Percentiles rank a stretch among this genome's conserved stretches.
phyloP scores from a whole-genome alignment of 2,797 vertebrate species.

The Columba guinea region DNA sequence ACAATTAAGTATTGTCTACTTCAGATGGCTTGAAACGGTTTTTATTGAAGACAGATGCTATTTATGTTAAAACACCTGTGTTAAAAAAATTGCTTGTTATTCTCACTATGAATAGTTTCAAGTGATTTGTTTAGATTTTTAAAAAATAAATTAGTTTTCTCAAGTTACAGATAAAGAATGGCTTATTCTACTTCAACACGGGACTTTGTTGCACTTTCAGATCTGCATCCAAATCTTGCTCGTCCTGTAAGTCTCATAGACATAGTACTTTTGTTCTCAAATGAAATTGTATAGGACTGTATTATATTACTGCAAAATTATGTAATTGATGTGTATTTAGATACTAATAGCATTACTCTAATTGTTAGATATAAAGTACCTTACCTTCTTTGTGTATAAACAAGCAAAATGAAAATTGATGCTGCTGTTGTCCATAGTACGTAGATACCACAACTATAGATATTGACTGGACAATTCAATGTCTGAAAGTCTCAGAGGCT shows the following conservation, averaged over 20 bases:
- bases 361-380: slow-evolving; percentile 57
- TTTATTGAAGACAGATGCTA: slow-evolving; percentile 32
- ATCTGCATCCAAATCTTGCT: slow-evolving; percentile 88
- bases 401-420: slow-evolving; percentile 68
- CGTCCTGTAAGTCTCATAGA: slow-evolving; percentile 83
- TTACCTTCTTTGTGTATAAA: slow-evolving; percentile 58
- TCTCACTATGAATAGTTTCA: slow-evolving; percentile 28
- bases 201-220: slow-evolving; percentile 84
- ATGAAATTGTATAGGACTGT: slow-evolving; percentile 37
- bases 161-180: slow-evolving; percentile 77
- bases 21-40: slow-evolving; percentile 14
- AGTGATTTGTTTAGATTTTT: slow-evolving; percentile 54
- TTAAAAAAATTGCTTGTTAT: slow-evolving; percentile 40
- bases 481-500: slow-evolving; percentile 60
- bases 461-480: slow-evolving; percentile 47
- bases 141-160: slow-evolving; percentile 55
- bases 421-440: slow-evolving; percentile 36
- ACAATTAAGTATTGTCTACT: neutral
- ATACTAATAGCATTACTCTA: slow-evolving; percentile 45
- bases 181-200: slow-evolving; percentile 69
- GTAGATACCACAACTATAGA: slow-evolving; percentile 29
- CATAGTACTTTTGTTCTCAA: slow-evolving; percentile 48
- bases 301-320: slow-evolving; percentile 61
- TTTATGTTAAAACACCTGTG: slow-evolving; percentile 13
- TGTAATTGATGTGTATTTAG: slow-evolving; percentile 63